phyloP scores from a whole-genome alignment of 2,113 vertebrate genomes.

The Lamprotornis superbus region DNA sequence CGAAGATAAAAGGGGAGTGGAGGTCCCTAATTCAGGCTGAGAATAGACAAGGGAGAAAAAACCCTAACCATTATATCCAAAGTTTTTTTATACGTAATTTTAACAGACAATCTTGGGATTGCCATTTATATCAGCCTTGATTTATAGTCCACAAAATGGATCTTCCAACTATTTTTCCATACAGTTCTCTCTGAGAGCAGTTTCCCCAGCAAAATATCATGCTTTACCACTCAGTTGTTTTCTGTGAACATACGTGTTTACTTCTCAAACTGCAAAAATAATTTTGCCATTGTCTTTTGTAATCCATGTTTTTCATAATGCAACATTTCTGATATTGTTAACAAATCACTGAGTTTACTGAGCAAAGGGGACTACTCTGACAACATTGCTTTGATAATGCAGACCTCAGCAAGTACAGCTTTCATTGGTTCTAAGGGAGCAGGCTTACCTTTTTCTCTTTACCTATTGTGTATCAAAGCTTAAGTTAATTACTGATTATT shows the following conservation, averaged over 20 bases:
- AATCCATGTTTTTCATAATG: neutral
- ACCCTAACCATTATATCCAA: neutral
- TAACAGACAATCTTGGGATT: neutral
- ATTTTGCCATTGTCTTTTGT: slow-evolving; percentile 34
- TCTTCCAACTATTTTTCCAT: neutral
- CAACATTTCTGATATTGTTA: neutral
- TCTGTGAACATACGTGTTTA: neutral
- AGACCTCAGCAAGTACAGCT: neutral
- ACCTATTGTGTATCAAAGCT: neutral
- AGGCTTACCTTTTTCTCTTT: neutral
- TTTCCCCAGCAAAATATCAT: neutral
- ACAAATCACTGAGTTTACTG: slow-evolving; percentile 1
- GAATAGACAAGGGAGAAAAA: neutral
- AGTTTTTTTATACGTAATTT: neutral
- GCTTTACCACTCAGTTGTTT: neutral
- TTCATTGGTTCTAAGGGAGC: neutral
- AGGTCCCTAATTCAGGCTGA: neutral
- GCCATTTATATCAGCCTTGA: neutral
- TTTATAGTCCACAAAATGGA: neutral
- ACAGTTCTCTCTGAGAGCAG: neutral
- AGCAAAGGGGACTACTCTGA: neutral
- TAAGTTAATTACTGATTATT: slow-evolving; percentile 14
- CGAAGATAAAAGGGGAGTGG: neutral
- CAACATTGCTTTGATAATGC: neutral
- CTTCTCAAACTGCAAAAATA: neutral